phyloP scores from a whole-genome alignment of 2,113 vertebrate species.

The Stegastes partitus region DNA sequence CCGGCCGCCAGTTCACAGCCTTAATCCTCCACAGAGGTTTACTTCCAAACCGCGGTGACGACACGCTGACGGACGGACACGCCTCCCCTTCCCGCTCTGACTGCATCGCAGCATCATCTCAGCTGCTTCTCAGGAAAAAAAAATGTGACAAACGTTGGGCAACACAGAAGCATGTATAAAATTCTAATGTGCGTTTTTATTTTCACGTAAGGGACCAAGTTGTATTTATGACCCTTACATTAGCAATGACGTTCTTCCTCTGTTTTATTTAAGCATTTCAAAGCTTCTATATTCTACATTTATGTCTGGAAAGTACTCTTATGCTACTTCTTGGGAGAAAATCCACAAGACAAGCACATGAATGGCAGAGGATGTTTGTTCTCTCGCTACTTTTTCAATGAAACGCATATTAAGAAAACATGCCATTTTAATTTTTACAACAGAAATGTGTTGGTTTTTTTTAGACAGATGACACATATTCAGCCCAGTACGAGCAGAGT shows the following conservation, averaged over 20 bases:
- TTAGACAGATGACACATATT: too few species aligned
- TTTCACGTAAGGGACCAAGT: background rate
- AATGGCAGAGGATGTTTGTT: conserved; percentile 10
- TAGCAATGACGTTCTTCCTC: background rate
- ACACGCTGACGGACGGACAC: conserved; percentile 33
- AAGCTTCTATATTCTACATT: background rate
- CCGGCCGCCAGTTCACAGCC: conserved; percentile 25
- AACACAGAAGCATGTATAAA: background rate
- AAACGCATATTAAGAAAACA: too few species aligned
- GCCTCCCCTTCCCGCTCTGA: conserved; percentile 6
- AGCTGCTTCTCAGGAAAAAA: background rate
- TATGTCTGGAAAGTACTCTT: background rate
- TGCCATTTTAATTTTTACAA: too few species aligned
- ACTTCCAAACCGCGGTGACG: conserved; percentile 45
- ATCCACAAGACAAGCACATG: too few species aligned
- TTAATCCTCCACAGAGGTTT: conserved; percentile 55
- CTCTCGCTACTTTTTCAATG: too few species aligned
- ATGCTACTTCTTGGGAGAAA: background rate
- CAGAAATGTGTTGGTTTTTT: background rate
- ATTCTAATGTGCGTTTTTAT: conserved; percentile 4
- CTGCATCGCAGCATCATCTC: background rate
- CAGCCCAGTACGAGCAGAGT: conserved; percentile 3
- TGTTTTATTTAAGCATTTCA: background rate
- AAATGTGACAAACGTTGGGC: background rate
- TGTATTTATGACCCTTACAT: background rate